Percentiles rank a stretch among this genome's conserved stretches.
These are phyloP conservation scores for Bos taurus DNA, from an alignment of 2,113 vertebrate genomes.

Conservation along the genomic window DNA sequence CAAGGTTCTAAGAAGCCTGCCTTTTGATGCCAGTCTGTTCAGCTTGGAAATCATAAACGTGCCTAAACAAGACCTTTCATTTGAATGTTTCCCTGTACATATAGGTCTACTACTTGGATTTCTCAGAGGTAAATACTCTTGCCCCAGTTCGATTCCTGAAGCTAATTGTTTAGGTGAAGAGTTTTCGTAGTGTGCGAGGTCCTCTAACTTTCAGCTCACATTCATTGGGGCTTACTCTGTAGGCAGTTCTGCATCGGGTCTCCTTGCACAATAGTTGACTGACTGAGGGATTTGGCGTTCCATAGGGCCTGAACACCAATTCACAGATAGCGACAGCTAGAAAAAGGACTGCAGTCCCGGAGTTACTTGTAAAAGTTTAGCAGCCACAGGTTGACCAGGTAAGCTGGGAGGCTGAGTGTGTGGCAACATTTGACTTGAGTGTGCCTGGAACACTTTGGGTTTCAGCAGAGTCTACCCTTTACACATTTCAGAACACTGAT, in stretches of 20 bases:
- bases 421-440: not conserved
- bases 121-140: not conserved
- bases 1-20: not conserved
- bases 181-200: not conserved
- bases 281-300: not conserved
- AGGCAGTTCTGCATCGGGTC: too few species aligned
- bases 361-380: not conserved
- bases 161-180: not conserved
- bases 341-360: not conserved
- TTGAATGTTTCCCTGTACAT: not conserved
- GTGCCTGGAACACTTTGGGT: not conserved
- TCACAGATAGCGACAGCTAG: not conserved
- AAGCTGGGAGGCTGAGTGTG: not conserved
- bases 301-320: not conserved
- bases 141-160: not conserved
- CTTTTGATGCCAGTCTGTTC: not conserved
- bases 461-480: not conserved
- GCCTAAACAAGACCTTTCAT: not conserved
- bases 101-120: not conserved
- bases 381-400: not conserved
- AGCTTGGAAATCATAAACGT: not conserved
- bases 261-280: not conserved
- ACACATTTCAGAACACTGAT: not conserved
- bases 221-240: not conserved
- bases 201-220: not conserved